Evolutionary conservation across 2,113 vertebrate species (phyloP), one percentile per base, ranked within the genome.

Genomic region (Gasterosteus aculeatus): DNA sequence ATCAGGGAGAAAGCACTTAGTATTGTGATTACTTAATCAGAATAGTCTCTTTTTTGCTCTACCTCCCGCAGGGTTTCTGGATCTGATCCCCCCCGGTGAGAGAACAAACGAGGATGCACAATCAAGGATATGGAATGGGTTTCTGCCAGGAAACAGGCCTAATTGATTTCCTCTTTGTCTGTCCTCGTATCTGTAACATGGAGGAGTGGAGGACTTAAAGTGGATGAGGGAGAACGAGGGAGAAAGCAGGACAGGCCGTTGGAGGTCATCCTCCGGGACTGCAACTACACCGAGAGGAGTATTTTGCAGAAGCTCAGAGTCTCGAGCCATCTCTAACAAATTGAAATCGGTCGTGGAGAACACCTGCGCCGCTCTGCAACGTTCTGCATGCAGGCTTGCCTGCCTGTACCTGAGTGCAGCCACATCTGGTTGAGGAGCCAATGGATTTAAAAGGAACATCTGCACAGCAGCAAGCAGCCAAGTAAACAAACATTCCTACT

Each of bases 81-180:
- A 84, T 86, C 54, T 70, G 78, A 81, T 78, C 60, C 38, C 51
- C 74, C 69, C 74, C 69, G 65, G 65, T 65, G 80, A 88, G 85
- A 63, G 72, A 77, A 72, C 65, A 77, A 84, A 85, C 65, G 72
- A 75, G 63, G 58, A 82, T 67, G 65, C 60, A 69, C 75, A 87
- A 59, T 82, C 81, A 85, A 66, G 82, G 57, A 76, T 75, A 74
- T 82, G 62, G 53, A 69, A 65, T 65, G 57, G 62, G 62, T 74
- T 78, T 83, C 69, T 85, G 56, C 61, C 63, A 73, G 80, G 35
- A 80, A 80, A 84, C 38, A 47, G 33, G 77, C 59, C 70, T 77
- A 89, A 91, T 86, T 89, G 84, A 91, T 91, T 92, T 90, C 82
- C 85, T 87, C 74, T 78, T 57, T 74, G 72, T 76, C 62, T 80